Percentiles rank a stretch among this genome's conserved stretches.
These are phyloP conservation scores for Chionodraco myersi DNA, from an alignment of 2,113 vertebrate species.

Conservation along the genomic window DNA sequence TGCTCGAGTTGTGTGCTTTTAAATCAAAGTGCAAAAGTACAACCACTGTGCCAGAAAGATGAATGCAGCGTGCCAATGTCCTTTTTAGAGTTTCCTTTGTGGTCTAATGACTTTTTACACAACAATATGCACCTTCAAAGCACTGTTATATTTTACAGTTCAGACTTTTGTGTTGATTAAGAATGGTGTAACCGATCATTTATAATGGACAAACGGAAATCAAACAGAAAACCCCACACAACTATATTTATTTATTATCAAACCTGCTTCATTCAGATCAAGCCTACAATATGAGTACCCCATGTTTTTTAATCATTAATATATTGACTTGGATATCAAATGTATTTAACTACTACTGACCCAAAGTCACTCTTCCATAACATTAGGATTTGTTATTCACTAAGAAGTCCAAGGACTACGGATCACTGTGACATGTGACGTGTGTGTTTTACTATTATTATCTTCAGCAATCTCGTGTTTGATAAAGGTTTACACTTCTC, in stretches of 20 bases:
- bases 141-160: constrained; percentile 5
- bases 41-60: constrained; percentile 44
- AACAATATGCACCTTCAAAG: neutral
- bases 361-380: neutral
- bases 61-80: constrained; percentile 35
- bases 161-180: neutral
- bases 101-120: neutral
- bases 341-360: neutral
- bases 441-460: constrained; percentile 8
- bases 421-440: neutral
- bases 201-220: constrained; percentile 11
- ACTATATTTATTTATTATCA: neutral
- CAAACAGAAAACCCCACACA: neutral
- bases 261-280: constrained; percentile 14
- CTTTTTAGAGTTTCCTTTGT: neutral
- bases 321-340: neutral
- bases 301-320: neutral
- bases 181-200: neutral
- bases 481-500: constrained; percentile 68
- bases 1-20: constrained; percentile 44
- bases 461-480: constrained; percentile 26
- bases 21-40: constrained; percentile 50
- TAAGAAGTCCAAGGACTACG: neutral
- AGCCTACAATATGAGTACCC: neutral
- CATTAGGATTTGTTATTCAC: constrained; percentile 1